phyloP scores from a whole-genome alignment of 2,888 invertebrate genomes.

The Hyposoter didymator region DNA sequence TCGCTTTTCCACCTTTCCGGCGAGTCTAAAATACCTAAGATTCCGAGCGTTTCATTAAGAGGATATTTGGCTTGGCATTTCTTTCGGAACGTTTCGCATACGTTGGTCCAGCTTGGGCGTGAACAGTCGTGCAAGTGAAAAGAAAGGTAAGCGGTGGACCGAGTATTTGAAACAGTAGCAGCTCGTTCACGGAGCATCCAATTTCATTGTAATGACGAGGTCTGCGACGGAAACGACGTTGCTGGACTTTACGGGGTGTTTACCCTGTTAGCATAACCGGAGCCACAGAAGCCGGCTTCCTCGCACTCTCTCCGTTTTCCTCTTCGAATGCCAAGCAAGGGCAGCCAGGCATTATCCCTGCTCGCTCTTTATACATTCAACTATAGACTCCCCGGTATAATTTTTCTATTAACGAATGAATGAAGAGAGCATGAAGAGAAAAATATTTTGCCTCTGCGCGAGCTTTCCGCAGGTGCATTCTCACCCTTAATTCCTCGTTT shows the following conservation, averaged over 20 bases:
- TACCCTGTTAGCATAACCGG: constrained; percentile 54
- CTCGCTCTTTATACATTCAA: constrained; percentile 10
- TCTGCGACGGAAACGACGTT: constrained; percentile 32
- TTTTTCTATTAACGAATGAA: constrained; percentile 67
- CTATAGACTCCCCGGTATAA: constrained; percentile 60
- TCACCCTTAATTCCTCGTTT: constrained; percentile 29
- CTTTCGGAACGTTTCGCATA: constrained; percentile 59
- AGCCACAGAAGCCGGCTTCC: constrained; percentile 48
- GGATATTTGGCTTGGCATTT: constrained; percentile 81
- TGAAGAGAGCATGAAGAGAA: constrained; percentile 54
- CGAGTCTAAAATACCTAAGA: constrained; percentile 60
- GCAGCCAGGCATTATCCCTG: constrained; percentile 34
- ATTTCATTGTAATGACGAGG: constrained; percentile 73
- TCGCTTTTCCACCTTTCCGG: too few relatives aligned
- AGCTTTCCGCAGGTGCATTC: neutral
- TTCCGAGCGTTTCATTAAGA: constrained; percentile 77
- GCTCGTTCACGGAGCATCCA: constrained; percentile 66
- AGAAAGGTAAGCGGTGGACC: constrained; percentile 52
- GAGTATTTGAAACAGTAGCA: constrained; percentile 41
- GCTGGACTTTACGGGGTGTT: constrained; percentile 58
- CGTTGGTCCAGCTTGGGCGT: constrained; percentile 51
- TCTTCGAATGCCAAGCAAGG: constrained; percentile 20
- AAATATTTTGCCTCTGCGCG: constrained; percentile 57
- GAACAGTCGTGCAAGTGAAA: constrained; percentile 21
- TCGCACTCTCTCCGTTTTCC: constrained; percentile 42